Evolutionary conservation across 2,113 vertebrate species (phyloP).

Genomic region (human): GRCh38 chr6:15855001-15855500

Average conservation of each 20-base stretch:
- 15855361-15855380: conserved; percentile 42
- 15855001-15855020: background rate
- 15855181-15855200: conserved; percentile 77
- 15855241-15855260: conserved; percentile 73
- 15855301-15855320: conserved; percentile 75
- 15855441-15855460: background rate
- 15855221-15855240: conserved; percentile 62
- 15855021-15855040: conserved; percentile 68
- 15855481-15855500: conserved; percentile 11
- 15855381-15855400: conserved; percentile 59
- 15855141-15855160: conserved; percentile 75
- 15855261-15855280: conserved; percentile 75
- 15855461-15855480: background rate
- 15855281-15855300: conserved; percentile 69
- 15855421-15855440: conserved; percentile 58
- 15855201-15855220: conserved; percentile 68
- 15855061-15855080: conserved; percentile 75
- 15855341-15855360: background rate
- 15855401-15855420: conserved; percentile 67
- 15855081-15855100: conserved; percentile 74
- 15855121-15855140: conserved; percentile 77
- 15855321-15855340: conserved; percentile 68
- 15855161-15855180: conserved; percentile 72
- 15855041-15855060: conserved; percentile 64
- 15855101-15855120: conserved; percentile 69